Evolutionary conservation across 1,140 invertebrate species (phyloP).

Genomic region (Aporrectodea caliginosa): DNA sequence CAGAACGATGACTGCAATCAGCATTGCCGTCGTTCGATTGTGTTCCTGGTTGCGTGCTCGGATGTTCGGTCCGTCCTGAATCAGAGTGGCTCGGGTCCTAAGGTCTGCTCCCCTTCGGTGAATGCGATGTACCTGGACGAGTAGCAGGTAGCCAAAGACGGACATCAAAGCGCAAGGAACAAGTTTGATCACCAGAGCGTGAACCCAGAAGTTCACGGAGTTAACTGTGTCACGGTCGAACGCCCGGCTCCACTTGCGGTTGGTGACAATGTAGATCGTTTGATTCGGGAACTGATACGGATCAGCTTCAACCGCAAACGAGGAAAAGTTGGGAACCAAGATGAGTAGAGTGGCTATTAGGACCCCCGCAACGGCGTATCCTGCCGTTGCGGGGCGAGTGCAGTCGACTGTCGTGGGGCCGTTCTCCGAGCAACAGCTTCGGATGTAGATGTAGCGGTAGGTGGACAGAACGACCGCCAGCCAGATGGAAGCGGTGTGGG

Average conservation of each 20-base stretch:
- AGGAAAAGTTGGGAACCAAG: background rate
- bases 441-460: constrained; percentile 82
- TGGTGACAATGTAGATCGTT: background rate
- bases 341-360: background rate
- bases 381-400: background rate
- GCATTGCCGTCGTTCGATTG: background rate
- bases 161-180: constrained; percentile 56
- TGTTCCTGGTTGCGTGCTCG: background rate
- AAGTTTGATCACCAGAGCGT: constrained; percentile 47
- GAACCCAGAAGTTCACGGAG: constrained; percentile 43
- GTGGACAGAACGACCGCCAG: constrained; percentile 83
- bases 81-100: background rate
- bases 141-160: constrained; percentile 53
- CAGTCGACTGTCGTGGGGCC: background rate
- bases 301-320: background rate
- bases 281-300: background rate
- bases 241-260: background rate
- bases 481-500: constrained; percentile 89
- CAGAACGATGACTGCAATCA: background rate
- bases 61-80: background rate
- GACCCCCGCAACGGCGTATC: background rate
- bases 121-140: constrained; percentile 42
- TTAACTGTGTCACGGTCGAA: constrained; percentile 29
- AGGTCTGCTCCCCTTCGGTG: background rate
- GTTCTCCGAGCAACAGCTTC: constrained; percentile 61